Conservation (phyloP, 2,888 invertebrate genomes). For the Drosophila incognita region DNA sequence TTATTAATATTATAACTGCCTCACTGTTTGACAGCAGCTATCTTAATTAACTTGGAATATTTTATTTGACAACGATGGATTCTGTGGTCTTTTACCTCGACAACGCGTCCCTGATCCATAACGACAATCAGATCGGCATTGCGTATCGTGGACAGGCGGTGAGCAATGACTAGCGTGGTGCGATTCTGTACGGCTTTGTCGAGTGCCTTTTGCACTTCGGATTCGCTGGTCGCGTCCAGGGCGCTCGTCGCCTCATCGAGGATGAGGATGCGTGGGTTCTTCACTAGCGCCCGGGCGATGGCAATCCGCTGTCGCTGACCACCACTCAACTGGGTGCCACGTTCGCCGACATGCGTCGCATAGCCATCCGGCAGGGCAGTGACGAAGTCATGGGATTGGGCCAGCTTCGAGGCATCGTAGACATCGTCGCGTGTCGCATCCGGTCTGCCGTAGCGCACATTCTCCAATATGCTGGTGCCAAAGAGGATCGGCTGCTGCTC, state of each 20-base stretch:
- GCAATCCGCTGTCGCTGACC: slow-evolving; percentile 98
- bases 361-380: slow-evolving; percentile 92
- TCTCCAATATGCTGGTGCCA: slow-evolving; percentile 95
- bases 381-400: slow-evolving; percentile 97
- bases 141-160: slow-evolving; percentile 95
- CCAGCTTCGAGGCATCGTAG: slow-evolving; percentile 91
- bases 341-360: slow-evolving; percentile 93
- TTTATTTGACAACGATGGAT: not conserved
- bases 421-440: slow-evolving; percentile 90
- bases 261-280: slow-evolving; percentile 94
- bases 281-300: slow-evolving; percentile 96
- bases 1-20: not conserved
- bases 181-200: slow-evolving; percentile 93
- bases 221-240: slow-evolving; percentile 96
- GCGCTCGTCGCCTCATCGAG: slow-evolving; percentile 99
- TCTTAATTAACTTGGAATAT: not conserved
- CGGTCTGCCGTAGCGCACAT: slow-evolving; percentile 95
- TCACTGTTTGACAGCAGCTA: not conserved
- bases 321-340: slow-evolving; percentile 96
- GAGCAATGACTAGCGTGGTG: slow-evolving; percentile 98
- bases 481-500: slow-evolving; percentile 98
- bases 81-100: slow-evolving; percentile 88
- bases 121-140: slow-evolving; percentile 97
- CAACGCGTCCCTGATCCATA: slow-evolving; percentile 92
- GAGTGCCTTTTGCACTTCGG: slow-evolving; percentile 94